phyloP scores from a whole-genome alignment of 2,797 vertebrate species.

The Mormyrus hasselquistii region DNA sequence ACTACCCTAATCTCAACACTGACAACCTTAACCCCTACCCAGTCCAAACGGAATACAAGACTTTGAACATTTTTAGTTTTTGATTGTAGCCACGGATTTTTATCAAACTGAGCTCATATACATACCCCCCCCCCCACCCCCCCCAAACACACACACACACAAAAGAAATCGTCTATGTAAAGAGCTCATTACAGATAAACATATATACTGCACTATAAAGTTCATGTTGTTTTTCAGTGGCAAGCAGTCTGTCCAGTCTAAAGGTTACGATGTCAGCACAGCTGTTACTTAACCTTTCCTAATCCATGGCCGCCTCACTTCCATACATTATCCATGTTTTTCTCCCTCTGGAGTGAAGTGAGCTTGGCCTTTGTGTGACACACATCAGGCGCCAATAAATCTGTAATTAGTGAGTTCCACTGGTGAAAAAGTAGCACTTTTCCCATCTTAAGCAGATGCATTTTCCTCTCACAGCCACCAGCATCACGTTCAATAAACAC shows the following conservation, averaged over 20 bases:
- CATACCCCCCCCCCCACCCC: not conserved
- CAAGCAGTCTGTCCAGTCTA: constrained; percentile 1
- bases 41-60: not conserved
- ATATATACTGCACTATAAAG: constrained; percentile 1
- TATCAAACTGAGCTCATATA: not conserved
- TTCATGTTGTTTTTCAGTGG: constrained; percentile 4
- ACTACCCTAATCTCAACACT: not conserved
- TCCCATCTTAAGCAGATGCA: constrained; percentile 13
- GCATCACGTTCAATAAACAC: not conserved
- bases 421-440: constrained; percentile 3
- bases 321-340: constrained; percentile 7
- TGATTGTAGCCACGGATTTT: not conserved
- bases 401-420: constrained; percentile 22
- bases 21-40: not conserved
- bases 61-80: not conserved
- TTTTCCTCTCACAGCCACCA: not conserved
- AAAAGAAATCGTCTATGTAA: not conserved
- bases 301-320: not conserved
- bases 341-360: constrained; percentile 11
- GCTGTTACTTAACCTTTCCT: not conserved
- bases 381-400: constrained; percentile 42
- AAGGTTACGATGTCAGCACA: constrained; percentile 7
- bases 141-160: not conserved
- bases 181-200: not conserved
- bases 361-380: constrained; percentile 12